phyloP scores from a whole-genome alignment of 2,113 vertebrate genomes.

The Pedetes capensis region DNA sequence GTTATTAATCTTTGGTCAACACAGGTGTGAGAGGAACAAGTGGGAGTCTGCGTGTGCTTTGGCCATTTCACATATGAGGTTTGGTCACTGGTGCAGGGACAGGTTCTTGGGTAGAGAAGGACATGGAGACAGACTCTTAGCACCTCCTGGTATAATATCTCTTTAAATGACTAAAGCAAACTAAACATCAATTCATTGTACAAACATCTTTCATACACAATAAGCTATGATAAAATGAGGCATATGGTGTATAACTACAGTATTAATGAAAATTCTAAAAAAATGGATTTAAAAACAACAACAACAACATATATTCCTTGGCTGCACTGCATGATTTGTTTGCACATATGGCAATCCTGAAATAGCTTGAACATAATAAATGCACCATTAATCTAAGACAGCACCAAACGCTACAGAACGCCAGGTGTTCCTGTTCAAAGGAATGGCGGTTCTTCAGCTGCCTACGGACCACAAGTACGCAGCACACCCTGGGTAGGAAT shows the following conservation, averaged over 20 bases:
- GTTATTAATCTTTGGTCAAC: conserved; percentile 82
- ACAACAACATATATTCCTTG: conserved; percentile 72
- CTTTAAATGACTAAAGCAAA: conserved; percentile 77
- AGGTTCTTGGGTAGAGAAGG: conserved; percentile 76
- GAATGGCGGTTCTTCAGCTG: conserved; percentile 79
- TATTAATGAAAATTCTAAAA: conserved; percentile 84
- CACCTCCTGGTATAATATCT: conserved; percentile 75
- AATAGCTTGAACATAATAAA: conserved; percentile 78
- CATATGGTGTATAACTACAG: conserved; percentile 84
- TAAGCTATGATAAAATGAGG: conserved; percentile 84
- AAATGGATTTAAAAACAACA: conserved; percentile 68
- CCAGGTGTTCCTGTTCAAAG: conserved; percentile 57
- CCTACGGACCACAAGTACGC: conserved; percentile 72
- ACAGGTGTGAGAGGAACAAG: conserved; percentile 62
- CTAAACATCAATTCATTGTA: conserved; percentile 84
- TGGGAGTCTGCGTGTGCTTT: conserved; percentile 67
- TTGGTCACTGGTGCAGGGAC: conserved; percentile 69
- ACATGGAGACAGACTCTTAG: conserved; percentile 70
- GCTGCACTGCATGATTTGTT: conserved; percentile 72
- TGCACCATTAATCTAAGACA: conserved; percentile 80
- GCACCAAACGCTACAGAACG: conserved; percentile 77
- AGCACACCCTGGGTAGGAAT: conserved; percentile 76
- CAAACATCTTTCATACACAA: conserved; percentile 83
- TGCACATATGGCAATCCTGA: conserved; percentile 81
- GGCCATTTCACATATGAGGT: conserved; percentile 75